Conservation (phyloP, 2,888 invertebrate species). For the Drosophila prostipennis region DNA sequence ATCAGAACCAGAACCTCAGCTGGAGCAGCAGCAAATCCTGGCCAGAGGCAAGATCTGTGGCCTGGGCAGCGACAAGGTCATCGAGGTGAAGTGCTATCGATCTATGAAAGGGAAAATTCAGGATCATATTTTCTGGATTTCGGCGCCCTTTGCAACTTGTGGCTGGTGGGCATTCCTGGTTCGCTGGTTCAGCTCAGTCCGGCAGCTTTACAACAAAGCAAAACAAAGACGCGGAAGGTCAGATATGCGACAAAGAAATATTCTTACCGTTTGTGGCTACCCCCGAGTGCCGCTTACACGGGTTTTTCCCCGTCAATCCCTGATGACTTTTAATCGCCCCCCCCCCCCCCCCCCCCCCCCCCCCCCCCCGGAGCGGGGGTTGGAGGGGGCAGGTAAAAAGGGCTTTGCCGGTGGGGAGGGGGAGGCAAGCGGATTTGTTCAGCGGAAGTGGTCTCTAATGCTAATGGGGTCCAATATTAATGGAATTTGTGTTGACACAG, state of each 20-base stretch:
- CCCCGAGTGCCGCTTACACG: neutral
- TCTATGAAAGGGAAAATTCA: no score
- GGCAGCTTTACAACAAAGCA: slow-evolving; percentile 40
- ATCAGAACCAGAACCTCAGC: slow-evolving; percentile 26
- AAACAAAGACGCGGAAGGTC: slow-evolving; percentile 60
- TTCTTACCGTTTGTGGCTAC: slow-evolving; percentile 9
- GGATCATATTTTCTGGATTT: neutral
- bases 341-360: no score
- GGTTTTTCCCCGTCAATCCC: slow-evolving; percentile 7
- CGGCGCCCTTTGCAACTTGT: slow-evolving; percentile 26
- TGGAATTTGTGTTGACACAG: slow-evolving; percentile 21
- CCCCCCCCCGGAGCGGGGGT: no score
- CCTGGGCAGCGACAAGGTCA: slow-evolving; percentile 80
- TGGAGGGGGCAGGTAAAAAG: neutral
- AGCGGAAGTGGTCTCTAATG: slow-evolving; percentile 6
- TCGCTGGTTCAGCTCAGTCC: slow-evolving; percentile 23
- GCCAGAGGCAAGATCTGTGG: slow-evolving; percentile 73
- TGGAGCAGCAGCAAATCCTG: slow-evolving; percentile 61
- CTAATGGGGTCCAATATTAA: slow-evolving; percentile 18
- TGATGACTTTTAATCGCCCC: slow-evolving; percentile 15
- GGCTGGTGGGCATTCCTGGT: slow-evolving; percentile 20
- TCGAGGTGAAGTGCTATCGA: slow-evolving; percentile 78
- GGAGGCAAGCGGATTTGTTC: neutral
- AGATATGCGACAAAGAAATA: slow-evolving; percentile 61
- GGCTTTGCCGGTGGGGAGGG: neutral